phyloP scores from a whole-genome alignment of 2,113 vertebrate species.

The Melanocharis versteri region DNA sequence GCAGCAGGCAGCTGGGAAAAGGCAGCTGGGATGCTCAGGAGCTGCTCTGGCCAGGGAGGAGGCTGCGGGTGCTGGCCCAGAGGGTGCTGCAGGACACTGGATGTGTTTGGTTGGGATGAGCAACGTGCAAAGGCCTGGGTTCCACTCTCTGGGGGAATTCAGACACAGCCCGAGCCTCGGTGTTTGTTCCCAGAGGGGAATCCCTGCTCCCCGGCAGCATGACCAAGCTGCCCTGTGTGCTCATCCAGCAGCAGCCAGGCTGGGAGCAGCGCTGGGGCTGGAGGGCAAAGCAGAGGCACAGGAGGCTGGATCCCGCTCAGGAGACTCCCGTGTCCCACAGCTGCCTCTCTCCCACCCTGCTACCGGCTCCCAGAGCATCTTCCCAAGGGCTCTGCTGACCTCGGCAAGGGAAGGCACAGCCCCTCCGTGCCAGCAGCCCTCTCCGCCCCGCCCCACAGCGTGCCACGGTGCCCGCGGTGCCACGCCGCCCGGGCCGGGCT shows the following conservation, averaged over 20 bases:
- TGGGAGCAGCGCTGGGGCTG: rapidly evolving
- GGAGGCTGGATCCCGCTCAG: neutral
- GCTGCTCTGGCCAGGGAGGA: neutral
- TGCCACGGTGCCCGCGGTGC: rapidly evolving
- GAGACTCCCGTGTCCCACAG: neutral
- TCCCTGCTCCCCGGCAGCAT: neutral
- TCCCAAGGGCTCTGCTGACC: neutral
- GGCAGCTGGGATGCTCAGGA: neutral
- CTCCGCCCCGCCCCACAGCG: rapidly evolving
- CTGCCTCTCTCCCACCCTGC: neutral
- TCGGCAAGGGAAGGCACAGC: neutral
- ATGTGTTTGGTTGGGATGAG: neutral
- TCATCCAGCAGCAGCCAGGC: neutral
- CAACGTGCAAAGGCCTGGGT: rapidly evolving
- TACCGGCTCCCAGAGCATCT: neutral
- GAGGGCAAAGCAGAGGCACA: neutral
- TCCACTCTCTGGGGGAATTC: neutral
- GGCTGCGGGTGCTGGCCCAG: neutral
- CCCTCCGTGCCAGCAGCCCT: neutral
- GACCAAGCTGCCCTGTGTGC: neutral
- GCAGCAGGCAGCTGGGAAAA: neutral
- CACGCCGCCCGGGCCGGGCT: neutral
- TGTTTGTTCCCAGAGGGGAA: neutral
- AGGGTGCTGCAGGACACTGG: rapidly evolving
- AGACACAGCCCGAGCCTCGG: neutral